Percentiles rank a stretch among this genome's conserved stretches.
Conservation (phyloP, 2,113 vertebrate species). For the Atlantisia rogersi region DNA sequence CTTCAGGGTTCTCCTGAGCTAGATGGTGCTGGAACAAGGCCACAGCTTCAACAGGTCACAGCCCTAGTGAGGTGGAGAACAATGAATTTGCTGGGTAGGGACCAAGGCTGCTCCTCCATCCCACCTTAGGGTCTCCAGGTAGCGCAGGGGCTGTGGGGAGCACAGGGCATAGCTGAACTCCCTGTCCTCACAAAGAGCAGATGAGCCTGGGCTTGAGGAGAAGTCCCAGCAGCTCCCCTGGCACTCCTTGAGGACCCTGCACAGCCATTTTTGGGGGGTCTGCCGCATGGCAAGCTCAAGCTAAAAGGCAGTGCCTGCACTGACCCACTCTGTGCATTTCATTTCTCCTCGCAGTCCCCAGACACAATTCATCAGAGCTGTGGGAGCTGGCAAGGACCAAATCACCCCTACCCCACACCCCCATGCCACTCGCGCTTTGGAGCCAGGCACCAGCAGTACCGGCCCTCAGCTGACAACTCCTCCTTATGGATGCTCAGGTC, state of each 20-base stretch:
- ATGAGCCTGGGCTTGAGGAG: not conserved
- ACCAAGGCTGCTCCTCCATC: not conserved
- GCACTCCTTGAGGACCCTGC: not conserved
- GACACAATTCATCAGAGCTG: not conserved
- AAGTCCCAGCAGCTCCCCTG: not conserved
- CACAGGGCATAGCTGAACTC: rapidly evolving
- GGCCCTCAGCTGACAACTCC: not conserved
- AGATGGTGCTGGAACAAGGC: rapidly evolving
- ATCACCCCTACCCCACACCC: not conserved
- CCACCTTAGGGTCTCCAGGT: not conserved
- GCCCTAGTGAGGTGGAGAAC: rapidly evolving
- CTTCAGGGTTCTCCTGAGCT: not conserved
- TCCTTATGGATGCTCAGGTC: not conserved
- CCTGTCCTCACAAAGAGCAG: not conserved
- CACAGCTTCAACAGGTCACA: not conserved
- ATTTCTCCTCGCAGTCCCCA: not conserved
- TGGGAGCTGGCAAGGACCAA: rapidly evolving
- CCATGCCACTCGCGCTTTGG: rapidly evolving
- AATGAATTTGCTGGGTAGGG: not conserved
- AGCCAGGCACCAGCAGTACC: rapidly evolving
- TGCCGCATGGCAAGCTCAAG: not conserved
- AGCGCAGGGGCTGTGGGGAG: too few relatives aligned
- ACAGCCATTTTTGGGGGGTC: not conserved
- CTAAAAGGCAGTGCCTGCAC: not conserved
- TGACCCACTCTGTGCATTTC: rapidly evolving